phyloP scores from a whole-genome alignment of 1,140 invertebrate species.

The Drosophila pallidifrons region DNA sequence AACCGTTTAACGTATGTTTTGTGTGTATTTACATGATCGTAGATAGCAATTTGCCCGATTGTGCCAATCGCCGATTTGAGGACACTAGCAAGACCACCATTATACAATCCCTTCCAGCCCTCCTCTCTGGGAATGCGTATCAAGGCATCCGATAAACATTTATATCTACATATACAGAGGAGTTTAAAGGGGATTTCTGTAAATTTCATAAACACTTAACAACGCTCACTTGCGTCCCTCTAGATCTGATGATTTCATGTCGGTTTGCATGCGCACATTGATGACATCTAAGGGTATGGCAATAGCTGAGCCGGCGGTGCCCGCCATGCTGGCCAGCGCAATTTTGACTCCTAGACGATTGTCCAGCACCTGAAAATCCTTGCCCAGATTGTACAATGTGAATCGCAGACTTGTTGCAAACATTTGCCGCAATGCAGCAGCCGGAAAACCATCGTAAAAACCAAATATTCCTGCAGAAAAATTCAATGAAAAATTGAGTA shows the following conservation, averaged over 20 bases:
- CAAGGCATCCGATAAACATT: slow-evolving; percentile 97
- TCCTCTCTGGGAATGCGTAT: slow-evolving; percentile 92
- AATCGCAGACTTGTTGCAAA: slow-evolving; percentile 99
- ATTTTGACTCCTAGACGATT: slow-evolving; percentile 89
- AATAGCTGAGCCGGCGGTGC: slow-evolving; percentile 88
- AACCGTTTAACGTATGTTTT: neutral
- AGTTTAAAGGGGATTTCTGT: too few relatives aligned
- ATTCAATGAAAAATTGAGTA: neutral
- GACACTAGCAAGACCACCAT: slow-evolving; percentile 95
- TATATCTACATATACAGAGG: slow-evolving; percentile 90
- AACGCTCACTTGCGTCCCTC: slow-evolving; percentile 31
- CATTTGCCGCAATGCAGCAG: slow-evolving; percentile 95
- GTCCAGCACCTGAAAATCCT: slow-evolving; percentile 86
- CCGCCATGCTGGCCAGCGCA: slow-evolving; percentile 92
- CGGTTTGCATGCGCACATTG: slow-evolving; percentile 99
- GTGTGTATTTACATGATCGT: slow-evolving; percentile 90
- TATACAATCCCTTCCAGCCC: slow-evolving; percentile 92
- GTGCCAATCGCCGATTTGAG: slow-evolving; percentile 96
- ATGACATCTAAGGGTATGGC: slow-evolving; percentile 97
- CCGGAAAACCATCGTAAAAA: slow-evolving; percentile 98
- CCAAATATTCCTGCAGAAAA: slow-evolving; percentile 89
- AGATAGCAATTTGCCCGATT: slow-evolving; percentile 96
- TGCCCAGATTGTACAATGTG: slow-evolving; percentile 96
- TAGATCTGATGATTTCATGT: slow-evolving; percentile 93
- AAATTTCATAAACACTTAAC: too few relatives aligned